Conservation (phyloP, 2,113 vertebrate genomes). For the Myrmophylax atrothorax region DNA sequence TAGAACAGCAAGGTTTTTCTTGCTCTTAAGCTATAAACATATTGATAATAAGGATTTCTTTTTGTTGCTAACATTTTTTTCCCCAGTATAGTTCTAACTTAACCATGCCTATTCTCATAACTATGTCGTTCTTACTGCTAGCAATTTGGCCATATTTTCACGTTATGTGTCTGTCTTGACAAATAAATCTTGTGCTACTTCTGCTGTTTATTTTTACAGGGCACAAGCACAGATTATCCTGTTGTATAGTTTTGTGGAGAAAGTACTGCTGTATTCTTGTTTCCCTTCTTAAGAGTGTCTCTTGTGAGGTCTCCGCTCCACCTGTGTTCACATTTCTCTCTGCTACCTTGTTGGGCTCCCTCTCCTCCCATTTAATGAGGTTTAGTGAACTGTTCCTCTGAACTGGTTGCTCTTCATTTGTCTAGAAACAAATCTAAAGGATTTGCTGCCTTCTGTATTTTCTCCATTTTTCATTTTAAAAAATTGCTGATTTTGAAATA, state of each 20-base stretch:
- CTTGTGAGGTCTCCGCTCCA: background rate
- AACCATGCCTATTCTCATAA: background rate
- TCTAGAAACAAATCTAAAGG: background rate
- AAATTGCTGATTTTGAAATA: background rate
- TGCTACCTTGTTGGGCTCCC: background rate
- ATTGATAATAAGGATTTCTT: background rate
- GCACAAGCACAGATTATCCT: background rate
- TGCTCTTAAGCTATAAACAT: background rate
- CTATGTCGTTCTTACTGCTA: background rate
- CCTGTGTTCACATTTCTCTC: background rate
- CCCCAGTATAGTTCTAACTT: background rate
- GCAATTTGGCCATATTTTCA: background rate
- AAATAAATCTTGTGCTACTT: background rate
- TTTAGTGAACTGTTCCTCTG: background rate
- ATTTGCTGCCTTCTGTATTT: background rate
- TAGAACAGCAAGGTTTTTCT: background rate
- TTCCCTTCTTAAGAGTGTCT: background rate
- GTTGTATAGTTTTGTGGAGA: background rate
- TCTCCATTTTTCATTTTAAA: background rate
- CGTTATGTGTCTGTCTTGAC: background rate
- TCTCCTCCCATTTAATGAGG: background rate
- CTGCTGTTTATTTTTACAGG: background rate
- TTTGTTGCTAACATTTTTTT: background rate
- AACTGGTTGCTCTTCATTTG: background rate
- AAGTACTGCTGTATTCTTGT: background rate